phyloP scores from a whole-genome alignment of 2,888 invertebrate species.

The Habrosyne pyritoides region DNA sequence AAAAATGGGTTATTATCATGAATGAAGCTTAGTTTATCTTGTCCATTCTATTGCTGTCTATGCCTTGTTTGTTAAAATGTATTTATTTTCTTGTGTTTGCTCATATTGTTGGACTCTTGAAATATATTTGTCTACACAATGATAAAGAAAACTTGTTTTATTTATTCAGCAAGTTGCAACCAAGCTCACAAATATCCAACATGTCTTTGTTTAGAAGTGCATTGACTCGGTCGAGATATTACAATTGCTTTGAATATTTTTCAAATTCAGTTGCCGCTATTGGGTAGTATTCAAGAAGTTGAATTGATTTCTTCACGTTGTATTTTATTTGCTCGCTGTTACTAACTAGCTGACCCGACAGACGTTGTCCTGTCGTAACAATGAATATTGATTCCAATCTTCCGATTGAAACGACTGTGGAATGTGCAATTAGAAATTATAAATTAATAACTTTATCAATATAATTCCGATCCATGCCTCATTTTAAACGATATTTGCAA shows the following conservation, averaged over 20 bases:
- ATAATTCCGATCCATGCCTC: no score
- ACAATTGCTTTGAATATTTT: not conserved
- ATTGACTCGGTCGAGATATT: not conserved
- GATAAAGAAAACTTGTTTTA: not conserved
- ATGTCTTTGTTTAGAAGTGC: not conserved
- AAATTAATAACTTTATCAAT: no score
- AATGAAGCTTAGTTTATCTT: constrained; percentile 52
- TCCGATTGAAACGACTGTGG: no score
- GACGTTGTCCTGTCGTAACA: no score
- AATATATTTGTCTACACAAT: not conserved
- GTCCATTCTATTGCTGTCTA: constrained; percentile 46
- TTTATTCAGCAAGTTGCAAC: not conserved
- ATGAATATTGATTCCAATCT: no score
- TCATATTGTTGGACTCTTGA: not conserved
- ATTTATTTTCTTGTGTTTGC: constrained; percentile 2
- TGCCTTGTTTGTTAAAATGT: constrained; percentile 11
- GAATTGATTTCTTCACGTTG: no score
- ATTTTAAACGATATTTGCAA: no score
- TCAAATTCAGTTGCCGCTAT: not conserved
- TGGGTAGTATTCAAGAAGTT: no score
- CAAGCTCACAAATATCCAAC: not conserved
- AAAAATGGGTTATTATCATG: constrained; percentile 40
- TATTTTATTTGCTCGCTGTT: no score
- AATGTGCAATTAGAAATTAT: no score
- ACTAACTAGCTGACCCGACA: no score